A percentile compares a stretch with the other conserved stretches of the same genome.
phyloP scores from a whole-genome alignment of 2,888 invertebrate genomes.

The Unio delphinus region DNA sequence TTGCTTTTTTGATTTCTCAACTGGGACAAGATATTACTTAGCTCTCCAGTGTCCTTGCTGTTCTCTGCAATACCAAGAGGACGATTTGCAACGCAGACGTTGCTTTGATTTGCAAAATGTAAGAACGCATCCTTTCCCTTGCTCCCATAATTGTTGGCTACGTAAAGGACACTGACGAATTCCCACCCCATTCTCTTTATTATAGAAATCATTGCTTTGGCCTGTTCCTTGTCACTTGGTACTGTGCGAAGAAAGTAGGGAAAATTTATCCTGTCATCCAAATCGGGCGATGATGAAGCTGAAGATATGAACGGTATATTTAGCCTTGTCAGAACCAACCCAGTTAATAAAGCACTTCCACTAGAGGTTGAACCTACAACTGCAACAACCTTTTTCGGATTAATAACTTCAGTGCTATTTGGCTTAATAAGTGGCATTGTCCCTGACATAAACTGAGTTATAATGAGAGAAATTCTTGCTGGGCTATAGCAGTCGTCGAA shows the following conservation, averaged over 20 bases:
- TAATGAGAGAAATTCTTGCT: slow-evolving; percentile 25
- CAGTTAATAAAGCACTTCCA: slow-evolving; percentile 53
- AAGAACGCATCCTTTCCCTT: slow-evolving; percentile 55
- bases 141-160: slow-evolving; percentile 62
- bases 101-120: slow-evolving; percentile 31
- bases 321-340: slow-evolving; percentile 45
- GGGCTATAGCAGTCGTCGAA: slow-evolving; percentile 64
- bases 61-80: slow-evolving; percentile 45
- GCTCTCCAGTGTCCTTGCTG: slow-evolving; percentile 14
- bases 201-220: slow-evolving; percentile 52
- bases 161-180: slow-evolving; percentile 59
- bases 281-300: slow-evolving; percentile 56
- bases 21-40: slow-evolving; percentile 23
- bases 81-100: slow-evolving; percentile 52
- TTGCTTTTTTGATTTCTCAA: slow-evolving; percentile 34
- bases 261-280: slow-evolving; percentile 55
- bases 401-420: slow-evolving; percentile 18
- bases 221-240: slow-evolving; percentile 62
- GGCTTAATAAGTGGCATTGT: slow-evolving; percentile 18
- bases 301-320: slow-evolving; percentile 59
- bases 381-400: slow-evolving; percentile 63
- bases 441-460: slow-evolving; percentile 40
- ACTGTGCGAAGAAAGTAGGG: slow-evolving; percentile 65
- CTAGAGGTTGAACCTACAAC: slow-evolving; percentile 74
- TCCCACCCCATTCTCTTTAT: slow-evolving; percentile 53